Evolutionary conservation across 2,113 vertebrate species (phyloP).

Genomic region (Pomatostomus ruficeps): DNA sequence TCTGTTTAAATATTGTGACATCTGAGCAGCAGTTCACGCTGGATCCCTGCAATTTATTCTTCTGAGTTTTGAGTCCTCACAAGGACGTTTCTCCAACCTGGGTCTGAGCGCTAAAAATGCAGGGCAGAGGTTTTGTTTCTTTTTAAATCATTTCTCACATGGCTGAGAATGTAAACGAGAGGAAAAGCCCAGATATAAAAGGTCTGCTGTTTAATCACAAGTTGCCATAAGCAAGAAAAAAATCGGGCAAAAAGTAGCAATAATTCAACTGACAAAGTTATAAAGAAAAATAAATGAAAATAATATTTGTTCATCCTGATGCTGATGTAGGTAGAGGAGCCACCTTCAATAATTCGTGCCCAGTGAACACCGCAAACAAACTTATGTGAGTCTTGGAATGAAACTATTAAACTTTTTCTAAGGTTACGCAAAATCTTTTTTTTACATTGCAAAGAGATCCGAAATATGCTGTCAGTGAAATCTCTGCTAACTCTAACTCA

Average conservation of each 20-base stretch:
- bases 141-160: neutral
- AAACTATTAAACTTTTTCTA: neutral
- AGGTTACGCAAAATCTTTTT: neutral
- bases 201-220: neutral
- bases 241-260: neutral
- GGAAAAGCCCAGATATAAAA: neutral
- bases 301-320: neutral
- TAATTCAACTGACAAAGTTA: neutral
- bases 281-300: neutral
- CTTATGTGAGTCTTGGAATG: fast-evolving
- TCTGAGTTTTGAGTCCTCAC: neutral
- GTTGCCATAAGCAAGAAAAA: neutral
- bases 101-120: neutral
- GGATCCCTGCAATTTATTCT: neutral
- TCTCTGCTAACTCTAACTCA: neutral
- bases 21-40: neutral
- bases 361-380: neutral
- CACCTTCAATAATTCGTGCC: neutral
- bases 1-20: neutral
- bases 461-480: neutral
- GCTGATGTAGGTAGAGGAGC: neutral
- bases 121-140: neutral
- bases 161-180: fast-evolving
- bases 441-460: neutral
- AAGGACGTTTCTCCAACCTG: neutral